Conservation (phyloP, 2,113 vertebrate species). For the Oxyruncus cristatus region DNA sequence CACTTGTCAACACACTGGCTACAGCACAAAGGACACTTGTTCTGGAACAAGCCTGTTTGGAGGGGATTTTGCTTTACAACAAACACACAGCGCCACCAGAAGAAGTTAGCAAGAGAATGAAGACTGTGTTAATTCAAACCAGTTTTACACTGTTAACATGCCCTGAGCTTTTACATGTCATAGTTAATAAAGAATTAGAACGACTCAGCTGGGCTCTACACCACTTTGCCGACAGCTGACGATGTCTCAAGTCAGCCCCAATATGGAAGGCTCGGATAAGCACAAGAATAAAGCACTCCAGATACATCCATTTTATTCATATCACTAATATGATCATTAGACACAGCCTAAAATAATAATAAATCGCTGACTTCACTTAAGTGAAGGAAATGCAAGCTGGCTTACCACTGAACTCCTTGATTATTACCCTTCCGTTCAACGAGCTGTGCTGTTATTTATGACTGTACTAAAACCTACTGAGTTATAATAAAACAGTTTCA, state of each 20-base stretch:
- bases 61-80: neutral
- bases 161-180: conserved; percentile 36
- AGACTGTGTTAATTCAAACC: conserved; percentile 49
- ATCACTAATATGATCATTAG: conserved; percentile 34
- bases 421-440: conserved; percentile 45
- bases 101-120: conserved; percentile 11
- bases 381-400: conserved; percentile 21
- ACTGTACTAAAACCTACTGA: conserved; percentile 34
- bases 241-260: conserved; percentile 15
- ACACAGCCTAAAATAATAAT: conserved; percentile 43
- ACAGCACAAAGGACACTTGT: conserved; percentile 32
- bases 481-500: conserved; percentile 46
- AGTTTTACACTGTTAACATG: conserved; percentile 24
- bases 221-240: neutral
- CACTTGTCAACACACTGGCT: neutral
- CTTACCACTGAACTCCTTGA: conserved; percentile 14
- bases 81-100: conserved; percentile 15
- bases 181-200: conserved; percentile 55
- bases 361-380: conserved; percentile 43
- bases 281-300: conserved; percentile 17
- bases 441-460: conserved; percentile 60
- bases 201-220: conserved; percentile 12
- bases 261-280: conserved; percentile 40
- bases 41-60: neutral
- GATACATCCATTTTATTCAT: conserved; percentile 35